Evolutionary conservation across 2,888 invertebrate species (phyloP), one percentile per base, ranked within the genome.

Genomic region (Macrosoma leucophasiata): DNA sequence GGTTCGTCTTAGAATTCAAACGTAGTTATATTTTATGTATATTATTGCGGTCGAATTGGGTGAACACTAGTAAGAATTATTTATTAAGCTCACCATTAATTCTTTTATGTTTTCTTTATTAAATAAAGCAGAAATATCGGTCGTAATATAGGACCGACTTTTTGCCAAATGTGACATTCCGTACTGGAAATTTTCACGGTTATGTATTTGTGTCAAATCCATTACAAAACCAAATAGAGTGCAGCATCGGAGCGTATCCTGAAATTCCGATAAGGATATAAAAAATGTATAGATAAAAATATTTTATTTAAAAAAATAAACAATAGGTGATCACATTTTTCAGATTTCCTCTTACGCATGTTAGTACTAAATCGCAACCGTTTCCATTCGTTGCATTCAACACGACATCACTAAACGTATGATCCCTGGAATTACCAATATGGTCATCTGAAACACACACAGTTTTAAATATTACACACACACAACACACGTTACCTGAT

Each of bases 151-250:
- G 11, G 37, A 34, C 8, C 46, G 33, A 2, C 22, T 23, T 8
- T 21, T 33, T 1, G 38, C 39, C 44, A 47, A 32, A 20, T 44
- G 20, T n/a, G 11, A 30, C 42, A 47, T 36, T 11, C 44, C 46
- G 20, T 36, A 47, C 2, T 25, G 14, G 11, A 30, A 47, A 15
- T 37, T 29, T 8, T 45, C 44, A 5, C 24, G 22, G 2, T 32
- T 40, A 8, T 37, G 32, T 4, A 45, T 33, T 29, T 47, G 42
- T 7, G 21, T 21, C 2, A 31, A 30, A 19, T 47, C 47, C 2
- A 47, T 14, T 6, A 28, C 33, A 7, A 26, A 31, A 9, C 42
- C 42, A 4, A n/a, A n/a, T n/a, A n/a, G n/a, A n/a, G n/a, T n/a
- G n/a, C n/a, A n/a, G n/a, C n/a, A n/a, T n/a, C n/a, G n/a, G n/a